Conservation (phyloP, 2,797 vertebrate genomes). For the Adrianichthys oophorus region DNA sequence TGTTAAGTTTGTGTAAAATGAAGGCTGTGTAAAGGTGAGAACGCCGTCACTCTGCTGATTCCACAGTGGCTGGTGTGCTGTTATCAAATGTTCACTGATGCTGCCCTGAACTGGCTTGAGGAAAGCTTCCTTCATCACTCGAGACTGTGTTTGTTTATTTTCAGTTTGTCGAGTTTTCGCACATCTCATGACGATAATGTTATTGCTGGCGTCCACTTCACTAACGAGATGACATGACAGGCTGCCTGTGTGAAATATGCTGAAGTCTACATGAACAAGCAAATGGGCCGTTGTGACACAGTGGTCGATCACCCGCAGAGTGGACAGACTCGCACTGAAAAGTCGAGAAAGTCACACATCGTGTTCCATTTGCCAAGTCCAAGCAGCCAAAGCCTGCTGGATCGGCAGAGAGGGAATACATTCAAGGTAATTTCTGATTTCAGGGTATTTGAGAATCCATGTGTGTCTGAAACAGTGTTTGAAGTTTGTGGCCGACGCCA, state of each 20-base stretch:
- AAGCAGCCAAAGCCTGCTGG: slow-evolving; percentile 37
- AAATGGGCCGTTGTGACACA: not conserved
- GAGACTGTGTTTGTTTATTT: no score
- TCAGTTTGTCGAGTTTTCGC: no score
- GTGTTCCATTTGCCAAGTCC: slow-evolving; percentile 21
- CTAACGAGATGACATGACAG: no score
- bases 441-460: slow-evolving; percentile 24
- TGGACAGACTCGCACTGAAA: not conserved
- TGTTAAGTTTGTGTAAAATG: no score
- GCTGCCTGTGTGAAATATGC: not conserved
- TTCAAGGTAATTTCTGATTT: slow-evolving; percentile 56
- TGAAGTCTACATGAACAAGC: not conserved
- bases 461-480: not conserved
- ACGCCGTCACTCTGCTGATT: no score
- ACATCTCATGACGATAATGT: no score
- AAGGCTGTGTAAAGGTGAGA: no score
- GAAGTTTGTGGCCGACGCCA: slow-evolving; percentile 21
- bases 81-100: no score
- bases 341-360: not conserved
- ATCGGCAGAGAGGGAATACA: slow-evolving; percentile 29
- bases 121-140: no score
- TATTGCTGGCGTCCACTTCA: no score
- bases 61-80: no score
- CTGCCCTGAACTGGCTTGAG: no score
- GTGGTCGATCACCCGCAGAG: not conserved